Conservation (phyloP, 2,888 invertebrate genomes). For the Oscheius sp. region DNA sequence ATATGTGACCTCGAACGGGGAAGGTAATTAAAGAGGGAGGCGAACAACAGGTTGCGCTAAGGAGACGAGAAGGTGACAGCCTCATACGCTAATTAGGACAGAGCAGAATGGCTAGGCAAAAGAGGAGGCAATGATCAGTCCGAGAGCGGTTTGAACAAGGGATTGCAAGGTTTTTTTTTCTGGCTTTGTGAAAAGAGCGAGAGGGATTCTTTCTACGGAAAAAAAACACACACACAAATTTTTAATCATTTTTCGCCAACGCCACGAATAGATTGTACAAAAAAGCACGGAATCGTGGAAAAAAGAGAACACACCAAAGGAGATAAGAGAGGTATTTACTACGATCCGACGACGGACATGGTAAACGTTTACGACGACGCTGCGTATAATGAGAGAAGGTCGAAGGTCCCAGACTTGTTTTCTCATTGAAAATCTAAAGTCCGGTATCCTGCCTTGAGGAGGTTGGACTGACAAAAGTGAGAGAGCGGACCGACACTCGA, state of each 20-base stretch:
- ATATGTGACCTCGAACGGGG: conserved; percentile 5
- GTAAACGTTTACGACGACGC: neutral
- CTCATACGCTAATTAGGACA: too few species aligned
- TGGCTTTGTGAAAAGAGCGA: neutral
- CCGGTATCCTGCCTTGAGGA: too few species aligned
- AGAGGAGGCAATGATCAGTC: conserved; percentile 23
- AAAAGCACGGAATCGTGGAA: too few species aligned
- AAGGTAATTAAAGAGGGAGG: conserved; percentile 19
- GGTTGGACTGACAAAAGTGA: too few species aligned
- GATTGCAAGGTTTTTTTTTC: neutral
- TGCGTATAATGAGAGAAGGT: neutral
- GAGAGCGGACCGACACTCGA: too few species aligned
- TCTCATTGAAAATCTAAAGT: too few species aligned
- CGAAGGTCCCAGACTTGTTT: too few species aligned
- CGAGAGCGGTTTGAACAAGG: neutral
- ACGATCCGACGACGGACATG: neutral
- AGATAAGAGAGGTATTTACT: conserved; percentile 1
- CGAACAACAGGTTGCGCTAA: neutral
- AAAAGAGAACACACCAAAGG: too few species aligned
- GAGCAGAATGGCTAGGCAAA: neutral
- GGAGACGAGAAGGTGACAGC: neutral
- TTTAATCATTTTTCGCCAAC: too few species aligned
- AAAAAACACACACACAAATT: neutral
- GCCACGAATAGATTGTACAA: too few species aligned
- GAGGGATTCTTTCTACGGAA: neutral